phyloP scores from a whole-genome alignment of 2,888 invertebrate species.

The Xylocampa areola region DNA sequence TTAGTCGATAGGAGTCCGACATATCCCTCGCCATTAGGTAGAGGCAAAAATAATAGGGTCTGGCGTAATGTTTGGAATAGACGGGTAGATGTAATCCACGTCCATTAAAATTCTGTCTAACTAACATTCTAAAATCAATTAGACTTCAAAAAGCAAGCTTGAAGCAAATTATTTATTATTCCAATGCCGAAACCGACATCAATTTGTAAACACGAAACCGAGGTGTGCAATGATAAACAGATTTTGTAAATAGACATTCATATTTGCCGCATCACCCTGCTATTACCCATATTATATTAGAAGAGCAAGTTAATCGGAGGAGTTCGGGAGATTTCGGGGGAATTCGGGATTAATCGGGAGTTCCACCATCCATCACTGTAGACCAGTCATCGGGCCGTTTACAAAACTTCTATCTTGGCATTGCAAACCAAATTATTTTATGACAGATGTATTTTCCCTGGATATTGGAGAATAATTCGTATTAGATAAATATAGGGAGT shows the following conservation, averaged over 20 bases:
- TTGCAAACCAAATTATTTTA: constrained; percentile 52
- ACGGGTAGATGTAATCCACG: not conserved
- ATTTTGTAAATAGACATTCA: constrained; percentile 56
- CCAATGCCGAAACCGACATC: constrained; percentile 18
- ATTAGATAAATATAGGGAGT: constrained; percentile 1
- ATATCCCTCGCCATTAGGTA: too few species aligned
- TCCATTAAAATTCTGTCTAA: not conserved
- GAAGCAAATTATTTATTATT: constrained; percentile 32
- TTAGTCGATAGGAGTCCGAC: too few species aligned
- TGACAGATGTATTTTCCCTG: constrained; percentile 41
- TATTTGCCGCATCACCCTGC: constrained; percentile 73
- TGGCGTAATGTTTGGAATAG: too few species aligned
- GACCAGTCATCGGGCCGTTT: constrained; percentile 70
- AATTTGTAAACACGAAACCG: constrained; percentile 55
- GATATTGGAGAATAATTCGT: constrained; percentile 7
- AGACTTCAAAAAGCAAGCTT: constrained; percentile 4
- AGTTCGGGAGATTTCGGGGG: constrained; percentile 25
- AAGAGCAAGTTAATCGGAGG: constrained; percentile 67
- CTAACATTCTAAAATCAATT: not conserved
- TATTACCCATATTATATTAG: constrained; percentile 77
- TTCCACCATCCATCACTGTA: constrained; percentile 74
- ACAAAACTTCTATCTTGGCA: constrained; percentile 51
- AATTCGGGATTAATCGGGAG: constrained; percentile 40
- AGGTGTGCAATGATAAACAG: constrained; percentile 49
- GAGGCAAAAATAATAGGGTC: too few species aligned